Conservation (phyloP, 2,113 vertebrate species). For the Eublepharis macularius region DNA sequence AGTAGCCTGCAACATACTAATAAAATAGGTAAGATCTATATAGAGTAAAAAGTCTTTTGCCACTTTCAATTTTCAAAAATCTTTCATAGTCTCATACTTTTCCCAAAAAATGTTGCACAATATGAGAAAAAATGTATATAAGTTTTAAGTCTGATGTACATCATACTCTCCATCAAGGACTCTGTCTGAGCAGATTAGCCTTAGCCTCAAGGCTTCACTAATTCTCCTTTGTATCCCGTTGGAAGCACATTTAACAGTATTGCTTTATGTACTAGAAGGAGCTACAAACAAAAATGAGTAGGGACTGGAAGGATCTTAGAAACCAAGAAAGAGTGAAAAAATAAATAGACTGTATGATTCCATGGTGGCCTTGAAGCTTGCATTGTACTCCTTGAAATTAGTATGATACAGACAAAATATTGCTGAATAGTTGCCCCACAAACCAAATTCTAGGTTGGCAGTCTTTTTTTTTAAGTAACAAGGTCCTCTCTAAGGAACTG, state of each 20-base stretch:
- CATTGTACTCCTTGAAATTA: neutral
- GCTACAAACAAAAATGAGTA: fast-evolving
- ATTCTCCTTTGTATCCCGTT: neutral
- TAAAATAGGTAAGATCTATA: neutral
- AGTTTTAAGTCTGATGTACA: neutral
- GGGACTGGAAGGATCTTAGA: fast-evolving
- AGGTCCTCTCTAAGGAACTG: constrained; percentile 17
- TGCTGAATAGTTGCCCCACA: neutral
- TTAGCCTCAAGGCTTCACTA: neutral
- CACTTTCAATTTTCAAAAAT: neutral
- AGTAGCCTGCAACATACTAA: neutral
- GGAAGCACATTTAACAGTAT: neutral
- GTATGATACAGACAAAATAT: neutral
- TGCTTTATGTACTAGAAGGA: neutral
- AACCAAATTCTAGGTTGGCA: neutral
- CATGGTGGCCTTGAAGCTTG: neutral
- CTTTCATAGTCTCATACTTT: neutral
- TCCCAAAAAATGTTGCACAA: neutral
- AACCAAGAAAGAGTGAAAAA: neutral
- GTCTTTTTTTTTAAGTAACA: too few relatives aligned
- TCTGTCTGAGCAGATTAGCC: neutral
- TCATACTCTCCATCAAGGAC: neutral
- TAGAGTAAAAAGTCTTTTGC: neutral
- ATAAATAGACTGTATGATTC: neutral
- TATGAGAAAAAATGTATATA: constrained; percentile 1